A percentile compares a stretch with the other conserved stretches of the same genome.
phyloP scores from a whole-genome alignment of 2,113 vertebrate species.

The Sceloporus tristichus region DNA sequence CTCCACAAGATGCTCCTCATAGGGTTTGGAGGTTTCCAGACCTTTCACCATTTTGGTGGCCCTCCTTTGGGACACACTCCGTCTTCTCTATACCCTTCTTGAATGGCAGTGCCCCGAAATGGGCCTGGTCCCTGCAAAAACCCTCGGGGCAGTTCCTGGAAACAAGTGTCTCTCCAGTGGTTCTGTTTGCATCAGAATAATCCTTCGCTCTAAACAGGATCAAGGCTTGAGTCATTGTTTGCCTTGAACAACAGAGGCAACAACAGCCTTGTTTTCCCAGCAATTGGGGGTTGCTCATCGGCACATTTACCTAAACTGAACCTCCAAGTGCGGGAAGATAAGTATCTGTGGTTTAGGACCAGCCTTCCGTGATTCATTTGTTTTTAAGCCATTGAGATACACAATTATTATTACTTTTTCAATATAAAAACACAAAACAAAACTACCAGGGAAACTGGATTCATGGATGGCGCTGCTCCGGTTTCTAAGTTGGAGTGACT shows the following conservation, averaged over 20 bases:
- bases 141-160: neutral
- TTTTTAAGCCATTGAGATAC: conserved; percentile 16
- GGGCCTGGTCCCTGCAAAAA: neutral
- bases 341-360: neutral
- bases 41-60: no score
- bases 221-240: neutral
- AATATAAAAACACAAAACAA: neutral
- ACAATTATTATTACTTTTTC: neutral
- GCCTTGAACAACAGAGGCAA: no score
- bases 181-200: neutral
- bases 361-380: conserved; percentile 11
- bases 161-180: neutral
- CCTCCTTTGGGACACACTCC: no score
- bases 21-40: no score
- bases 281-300: conserved; percentile 6
- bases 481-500: neutral
- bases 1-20: no score
- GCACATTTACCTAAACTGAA: neutral
- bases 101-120: no score
- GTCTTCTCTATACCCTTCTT: no score
- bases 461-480: neutral
- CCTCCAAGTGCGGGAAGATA: neutral
- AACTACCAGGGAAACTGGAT: neutral
- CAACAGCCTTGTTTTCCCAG: neutral
- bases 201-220: neutral